Evolutionary conservation across 2,888 invertebrate genomes (phyloP).

Genomic region (Chironomus riparius): DNA sequence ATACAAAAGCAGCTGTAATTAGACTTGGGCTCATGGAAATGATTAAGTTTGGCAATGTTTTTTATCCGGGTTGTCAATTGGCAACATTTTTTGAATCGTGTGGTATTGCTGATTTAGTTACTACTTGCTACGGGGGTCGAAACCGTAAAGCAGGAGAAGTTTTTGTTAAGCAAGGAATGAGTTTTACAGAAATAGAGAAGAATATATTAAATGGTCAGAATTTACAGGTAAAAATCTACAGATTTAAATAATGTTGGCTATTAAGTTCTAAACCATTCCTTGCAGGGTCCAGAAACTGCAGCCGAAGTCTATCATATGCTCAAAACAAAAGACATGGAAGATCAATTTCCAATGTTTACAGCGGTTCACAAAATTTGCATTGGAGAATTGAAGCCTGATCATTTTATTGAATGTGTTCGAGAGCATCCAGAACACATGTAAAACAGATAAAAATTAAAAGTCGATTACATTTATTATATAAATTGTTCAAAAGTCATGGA

Average conservation of each 20-base stretch:
- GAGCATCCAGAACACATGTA: constrained; percentile 97
- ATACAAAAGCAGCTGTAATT: constrained; percentile 98
- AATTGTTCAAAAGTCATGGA: too few species aligned
- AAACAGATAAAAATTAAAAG: constrained; percentile 37
- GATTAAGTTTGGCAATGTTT: constrained; percentile 91
- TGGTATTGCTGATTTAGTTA: constrained; percentile 96
- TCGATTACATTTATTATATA: too few species aligned
- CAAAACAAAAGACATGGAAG: constrained; percentile 74
- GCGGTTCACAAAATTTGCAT: constrained; percentile 90
- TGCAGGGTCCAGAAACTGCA: constrained; percentile 94
- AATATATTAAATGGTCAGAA: constrained; percentile 98
- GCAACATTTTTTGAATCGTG: constrained; percentile 97
- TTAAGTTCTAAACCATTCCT: too few species aligned
- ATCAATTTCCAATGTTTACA: constrained; percentile 89
- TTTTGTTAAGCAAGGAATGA: constrained; percentile 84
- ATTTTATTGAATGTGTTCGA: constrained; percentile 86
- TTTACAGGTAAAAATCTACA: too few species aligned
- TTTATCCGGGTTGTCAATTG: constrained; percentile 82
- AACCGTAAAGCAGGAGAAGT: constrained; percentile 93
- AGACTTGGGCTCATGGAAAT: constrained; percentile 99
- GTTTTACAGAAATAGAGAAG: constrained; percentile 80
- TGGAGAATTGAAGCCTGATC: constrained; percentile 64
- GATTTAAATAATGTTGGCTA: too few species aligned
- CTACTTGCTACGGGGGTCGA: constrained; percentile 96
- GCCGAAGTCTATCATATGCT: constrained; percentile 95